Conservation (phyloP, 2,888 invertebrate genomes). For the Ypsolopha sequella region DNA sequence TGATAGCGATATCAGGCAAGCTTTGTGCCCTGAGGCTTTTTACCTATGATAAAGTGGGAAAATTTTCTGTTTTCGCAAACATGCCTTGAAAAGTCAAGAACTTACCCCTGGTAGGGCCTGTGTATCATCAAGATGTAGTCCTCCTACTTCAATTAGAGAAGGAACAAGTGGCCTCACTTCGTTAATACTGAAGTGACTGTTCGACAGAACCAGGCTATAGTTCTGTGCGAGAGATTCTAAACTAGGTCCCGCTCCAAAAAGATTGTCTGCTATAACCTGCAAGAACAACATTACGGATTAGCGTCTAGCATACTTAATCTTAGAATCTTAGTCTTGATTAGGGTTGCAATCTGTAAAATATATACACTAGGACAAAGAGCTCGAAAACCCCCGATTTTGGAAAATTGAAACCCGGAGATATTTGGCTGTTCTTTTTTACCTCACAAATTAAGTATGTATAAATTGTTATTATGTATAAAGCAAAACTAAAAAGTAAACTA, state of each 20-base stretch:
- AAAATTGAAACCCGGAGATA: too few relatives aligned
- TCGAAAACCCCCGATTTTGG: too few relatives aligned
- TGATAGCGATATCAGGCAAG: slow-evolving; percentile 9
- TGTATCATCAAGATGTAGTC: slow-evolving; percentile 61
- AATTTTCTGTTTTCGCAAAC: not conserved
- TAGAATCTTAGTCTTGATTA: too few relatives aligned
- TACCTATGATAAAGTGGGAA: not conserved
- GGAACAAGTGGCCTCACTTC: slow-evolving; percentile 68
- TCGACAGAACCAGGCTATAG: slow-evolving; percentile 65
- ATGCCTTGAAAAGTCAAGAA: not conserved
- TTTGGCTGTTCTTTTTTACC: too few relatives aligned
- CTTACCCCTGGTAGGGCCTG: slow-evolving; percentile 50
- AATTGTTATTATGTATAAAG: too few relatives aligned
- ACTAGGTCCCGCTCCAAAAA: slow-evolving; percentile 60
- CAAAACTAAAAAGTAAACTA: too few relatives aligned
- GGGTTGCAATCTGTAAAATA: too few relatives aligned
- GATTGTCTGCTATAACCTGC: slow-evolving; percentile 54
- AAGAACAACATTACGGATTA: not conserved
- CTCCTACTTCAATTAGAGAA: slow-evolving; percentile 68
- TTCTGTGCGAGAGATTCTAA: slow-evolving; percentile 54
- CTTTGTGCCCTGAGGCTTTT: not conserved
- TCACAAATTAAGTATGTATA: too few relatives aligned
- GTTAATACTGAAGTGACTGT: slow-evolving; percentile 70
- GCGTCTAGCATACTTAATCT: too few relatives aligned
- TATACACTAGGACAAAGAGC: too few relatives aligned